These are phyloP conservation scores for Pycnomerus fuliginosus DNA, from an alignment of 2,888 invertebrate species.

Conservation along the genomic window DNA sequence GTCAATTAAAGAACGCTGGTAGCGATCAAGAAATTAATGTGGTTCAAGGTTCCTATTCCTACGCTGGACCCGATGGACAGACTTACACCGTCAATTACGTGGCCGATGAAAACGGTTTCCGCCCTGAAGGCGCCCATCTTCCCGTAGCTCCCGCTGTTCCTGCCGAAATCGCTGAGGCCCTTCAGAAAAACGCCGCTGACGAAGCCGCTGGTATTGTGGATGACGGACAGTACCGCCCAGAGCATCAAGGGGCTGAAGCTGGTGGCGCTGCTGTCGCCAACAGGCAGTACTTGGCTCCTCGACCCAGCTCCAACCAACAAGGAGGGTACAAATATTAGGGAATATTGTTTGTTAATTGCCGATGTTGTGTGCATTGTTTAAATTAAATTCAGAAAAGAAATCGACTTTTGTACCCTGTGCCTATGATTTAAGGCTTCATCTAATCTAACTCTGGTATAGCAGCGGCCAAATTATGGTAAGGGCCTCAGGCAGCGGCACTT, in stretches of 20 bases:
- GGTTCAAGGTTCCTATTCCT: constrained; percentile 55
- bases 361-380: too few species aligned
- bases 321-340: neutral
- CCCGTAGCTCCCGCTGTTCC: constrained; percentile 49
- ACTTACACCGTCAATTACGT: constrained; percentile 54
- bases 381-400: too few species aligned
- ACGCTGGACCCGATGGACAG: constrained; percentile 55
- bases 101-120: constrained; percentile 75
- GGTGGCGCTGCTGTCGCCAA: constrained; percentile 2
- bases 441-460: too few species aligned
- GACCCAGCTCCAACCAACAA: neutral
- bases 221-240: constrained; percentile 50
- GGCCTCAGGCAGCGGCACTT: too few species aligned
- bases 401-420: too few species aligned
- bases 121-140: constrained; percentile 75
- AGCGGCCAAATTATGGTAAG: too few species aligned
- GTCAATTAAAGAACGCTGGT: constrained; percentile 68
- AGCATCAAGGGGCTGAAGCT: constrained; percentile 52
- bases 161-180: constrained; percentile 31
- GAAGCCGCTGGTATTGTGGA: constrained; percentile 56
- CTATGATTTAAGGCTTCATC: too few species aligned
- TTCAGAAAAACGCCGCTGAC: constrained; percentile 41
- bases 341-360: too few species aligned
- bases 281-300: neutral
- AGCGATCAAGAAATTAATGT: constrained; percentile 61